Evolutionary conservation across 2,888 invertebrate genomes (phyloP), one percentile per base, ranked within the genome.

Genomic region (Ormyrus rosae): DNA sequence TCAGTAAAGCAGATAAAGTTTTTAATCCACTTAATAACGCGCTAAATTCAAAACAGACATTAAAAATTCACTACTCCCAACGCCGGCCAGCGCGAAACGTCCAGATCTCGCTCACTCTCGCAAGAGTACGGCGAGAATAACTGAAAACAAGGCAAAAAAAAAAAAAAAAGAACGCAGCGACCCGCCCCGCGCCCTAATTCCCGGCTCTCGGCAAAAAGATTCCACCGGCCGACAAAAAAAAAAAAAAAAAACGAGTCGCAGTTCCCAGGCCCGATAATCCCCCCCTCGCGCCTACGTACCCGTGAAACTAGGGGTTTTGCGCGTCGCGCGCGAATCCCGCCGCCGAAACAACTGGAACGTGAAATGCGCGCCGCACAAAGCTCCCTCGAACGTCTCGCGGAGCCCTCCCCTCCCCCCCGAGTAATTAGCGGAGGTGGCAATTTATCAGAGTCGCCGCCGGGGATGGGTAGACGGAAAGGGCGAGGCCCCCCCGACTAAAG

Each of bases 361-460:
- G 85, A 87, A 86, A 87, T 82, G 82, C 86, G 50, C 81, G 78
- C 63, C 13, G 55, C 8, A 6, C 6, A 56, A 76, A 63, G 78
- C 65, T 83, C 82, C 79, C 11, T 5, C n/a, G 10, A 1, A 0
- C 6, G 10, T 71, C 13, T 13, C 8, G 51, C 45, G n/a, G 4
- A 69, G 19, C 11, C 10, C 67, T 2, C 67, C 7, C 60, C 19
- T 50, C 50, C 61, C 58, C 68, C 11, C 78, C 80, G 81, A 86
- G 87, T 88, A 89, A 89, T 88, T 89, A 88, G 87, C 84, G 85
- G 73, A 84, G 86, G 83, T 86, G 87, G 87, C 85, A 88, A 89
- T 89, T 89, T 87, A 89, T 89, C 87, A 88, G 86, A 53, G 82
- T 73, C 77, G 55, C 65, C 48, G 58, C 63, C 7, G 46, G 67